Conservation (phyloP, 2,113 vertebrate genomes). For the Xenotilapia leptura region DNA sequence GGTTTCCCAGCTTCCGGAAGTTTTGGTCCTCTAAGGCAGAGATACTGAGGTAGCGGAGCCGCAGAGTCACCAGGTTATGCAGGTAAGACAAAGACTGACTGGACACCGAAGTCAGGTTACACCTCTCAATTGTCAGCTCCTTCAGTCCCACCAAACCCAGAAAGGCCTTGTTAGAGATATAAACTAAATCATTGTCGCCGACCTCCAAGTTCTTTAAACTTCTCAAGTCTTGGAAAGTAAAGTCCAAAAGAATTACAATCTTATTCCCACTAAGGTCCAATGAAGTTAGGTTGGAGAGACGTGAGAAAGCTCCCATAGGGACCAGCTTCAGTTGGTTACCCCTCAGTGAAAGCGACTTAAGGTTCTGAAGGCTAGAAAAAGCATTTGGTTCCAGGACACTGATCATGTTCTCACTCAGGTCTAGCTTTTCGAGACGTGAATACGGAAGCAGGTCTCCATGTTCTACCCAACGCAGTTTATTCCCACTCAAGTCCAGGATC, state of each 20-base stretch:
- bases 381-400: constrained; percentile 89
- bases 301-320: constrained; percentile 87
- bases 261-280: constrained; percentile 96
- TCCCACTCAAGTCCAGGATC: constrained; percentile 85
- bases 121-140: constrained; percentile 89
- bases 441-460: constrained; percentile 80
- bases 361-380: constrained; percentile 81
- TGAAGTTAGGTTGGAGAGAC: constrained; percentile 85
- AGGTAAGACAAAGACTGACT: constrained; percentile 89
- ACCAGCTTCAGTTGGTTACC: constrained; percentile 92
- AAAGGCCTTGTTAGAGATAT: constrained; percentile 93
- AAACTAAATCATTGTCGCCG: constrained; percentile 95
- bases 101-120: constrained; percentile 92
- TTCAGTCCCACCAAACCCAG: constrained; percentile 82
- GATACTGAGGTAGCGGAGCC: constrained; percentile 88
- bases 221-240: constrained; percentile 87
- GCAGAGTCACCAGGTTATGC: constrained; percentile 80
- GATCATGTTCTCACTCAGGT: constrained; percentile 92
- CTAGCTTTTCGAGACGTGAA: constrained; percentile 84
- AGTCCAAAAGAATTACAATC: constrained; percentile 92
- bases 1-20: constrained; percentile 80
- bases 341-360: constrained; percentile 81
- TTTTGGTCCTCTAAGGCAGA: constrained; percentile 85
- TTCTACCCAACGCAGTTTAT: constrained; percentile 92
- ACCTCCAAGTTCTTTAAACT: constrained; percentile 85